These are phyloP conservation scores for Drosophila silvestris DNA, from an alignment of 2,888 invertebrate genomes.

Conservation along the genomic window DNA sequence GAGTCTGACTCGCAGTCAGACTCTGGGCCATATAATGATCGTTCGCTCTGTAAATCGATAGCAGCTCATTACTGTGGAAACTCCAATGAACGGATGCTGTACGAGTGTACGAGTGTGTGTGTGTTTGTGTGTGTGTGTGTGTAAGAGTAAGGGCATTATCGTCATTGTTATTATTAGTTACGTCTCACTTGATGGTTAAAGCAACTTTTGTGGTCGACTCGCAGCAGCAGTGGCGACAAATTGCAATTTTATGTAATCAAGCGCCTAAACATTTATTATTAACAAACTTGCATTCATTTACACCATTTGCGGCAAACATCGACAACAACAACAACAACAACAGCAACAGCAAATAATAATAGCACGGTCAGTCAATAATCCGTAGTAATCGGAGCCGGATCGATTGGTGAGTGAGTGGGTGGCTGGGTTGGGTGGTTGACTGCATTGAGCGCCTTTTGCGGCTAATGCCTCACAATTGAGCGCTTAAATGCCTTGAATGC, in stretches of 20 bases:
- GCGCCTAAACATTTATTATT: slow-evolving; percentile 80
- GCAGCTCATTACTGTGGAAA: slow-evolving; percentile 69
- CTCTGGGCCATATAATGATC: slow-evolving; percentile 54
- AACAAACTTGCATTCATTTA: slow-evolving; percentile 78
- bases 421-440: slow-evolving; percentile 1
- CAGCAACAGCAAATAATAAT: neutral
- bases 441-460: slow-evolving; percentile 37
- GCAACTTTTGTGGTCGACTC: slow-evolving; percentile 64
- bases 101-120: too few relatives aligned
- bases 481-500: slow-evolving; percentile 73
- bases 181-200: slow-evolving; percentile 57
- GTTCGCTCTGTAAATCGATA: slow-evolving; percentile 70
- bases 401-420: slow-evolving; percentile 37
- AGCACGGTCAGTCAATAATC: slow-evolving; percentile 7
- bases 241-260: slow-evolving; percentile 76
- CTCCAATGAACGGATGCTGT: slow-evolving; percentile 10
- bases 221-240: slow-evolving; percentile 50
- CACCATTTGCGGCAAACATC: slow-evolving; percentile 63
- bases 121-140: neutral
- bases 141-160: slow-evolving; percentile 36
- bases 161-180: slow-evolving; percentile 57
- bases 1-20: slow-evolving; percentile 4
- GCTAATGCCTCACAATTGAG: slow-evolving; percentile 54
- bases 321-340: neutral
- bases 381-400: slow-evolving; percentile 52